Conservation (phyloP, 2,113 vertebrate species). For the Coregonus clupeaformis region DNA sequence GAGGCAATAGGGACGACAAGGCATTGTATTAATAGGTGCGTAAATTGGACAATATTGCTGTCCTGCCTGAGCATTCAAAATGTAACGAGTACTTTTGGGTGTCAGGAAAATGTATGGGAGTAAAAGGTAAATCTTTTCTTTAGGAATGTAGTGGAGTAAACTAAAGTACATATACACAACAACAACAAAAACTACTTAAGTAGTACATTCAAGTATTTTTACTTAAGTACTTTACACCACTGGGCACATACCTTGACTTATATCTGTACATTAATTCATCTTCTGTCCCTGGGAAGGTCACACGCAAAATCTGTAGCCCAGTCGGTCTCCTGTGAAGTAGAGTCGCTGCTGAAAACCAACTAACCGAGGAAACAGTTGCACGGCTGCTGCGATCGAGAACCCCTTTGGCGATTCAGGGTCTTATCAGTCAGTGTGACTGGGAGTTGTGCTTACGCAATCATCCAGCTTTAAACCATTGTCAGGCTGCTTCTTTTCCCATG, state of each 20-base stretch:
- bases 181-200: too few relatives aligned
- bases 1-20: too few relatives aligned
- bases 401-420: conserved; percentile 41
- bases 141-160: too few relatives aligned
- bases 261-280: not conserved
- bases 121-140: too few relatives aligned
- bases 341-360: conserved; percentile 8
- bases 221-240: too few relatives aligned
- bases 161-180: too few relatives aligned
- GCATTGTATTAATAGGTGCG: too few relatives aligned
- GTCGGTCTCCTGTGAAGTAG: not conserved
- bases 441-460: conserved; percentile 64
- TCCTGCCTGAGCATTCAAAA: too few relatives aligned
- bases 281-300: not conserved
- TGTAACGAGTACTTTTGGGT: too few relatives aligned
- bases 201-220: too few relatives aligned
- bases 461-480: not conserved
- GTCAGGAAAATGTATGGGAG: too few relatives aligned
- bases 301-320: not conserved
- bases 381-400: not conserved
- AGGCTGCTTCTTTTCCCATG: conserved; percentile 75
- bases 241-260: not conserved
- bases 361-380: not conserved
- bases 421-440: conserved; percentile 50
- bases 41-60: too few relatives aligned